These are phyloP conservation scores for Ictidomys tridecemlineatus DNA, from an alignment of 2,113 vertebrate genomes.

Conservation along the genomic window DNA sequence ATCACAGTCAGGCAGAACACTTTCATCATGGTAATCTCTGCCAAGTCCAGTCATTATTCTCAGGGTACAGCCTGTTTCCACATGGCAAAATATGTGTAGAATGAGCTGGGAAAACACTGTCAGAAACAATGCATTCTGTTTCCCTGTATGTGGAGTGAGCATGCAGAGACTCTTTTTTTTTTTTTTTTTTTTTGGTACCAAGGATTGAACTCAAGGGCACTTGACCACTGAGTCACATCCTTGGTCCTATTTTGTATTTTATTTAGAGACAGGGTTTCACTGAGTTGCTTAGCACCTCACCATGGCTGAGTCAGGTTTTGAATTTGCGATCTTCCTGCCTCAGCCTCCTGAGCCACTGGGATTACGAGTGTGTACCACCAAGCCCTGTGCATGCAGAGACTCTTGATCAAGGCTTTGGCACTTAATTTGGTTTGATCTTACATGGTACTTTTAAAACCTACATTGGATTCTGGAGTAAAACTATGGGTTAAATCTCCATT, in stretches of 20 bases:
- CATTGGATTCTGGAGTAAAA: neutral
- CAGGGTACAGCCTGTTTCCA: neutral
- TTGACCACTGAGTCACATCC: no score
- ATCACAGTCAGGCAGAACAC: neutral
- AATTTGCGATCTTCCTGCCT: no score
- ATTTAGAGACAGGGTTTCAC: no score
- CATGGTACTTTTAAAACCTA: neutral
- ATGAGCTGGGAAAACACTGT: neutral
- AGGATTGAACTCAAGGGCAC: no score
- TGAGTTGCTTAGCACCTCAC: no score
- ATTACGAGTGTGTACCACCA: no score
- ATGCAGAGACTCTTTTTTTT: neutral
- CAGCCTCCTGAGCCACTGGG: no score
- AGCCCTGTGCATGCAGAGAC: neutral
- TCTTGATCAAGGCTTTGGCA: neutral
- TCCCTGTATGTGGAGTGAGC: neutral
- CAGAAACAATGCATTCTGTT: neutral
- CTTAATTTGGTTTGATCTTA: neutral
- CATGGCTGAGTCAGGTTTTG: no score
- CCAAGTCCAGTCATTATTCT: constrained; percentile 2
- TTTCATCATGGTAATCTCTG: constrained; percentile 13
- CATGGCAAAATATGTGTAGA: neutral
- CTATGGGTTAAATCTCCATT: neutral
- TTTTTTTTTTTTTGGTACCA: no score
- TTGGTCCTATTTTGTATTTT: no score